Conservation (phyloP, 2,113 vertebrate genomes). For the Neolamprologus variostigma region DNA sequence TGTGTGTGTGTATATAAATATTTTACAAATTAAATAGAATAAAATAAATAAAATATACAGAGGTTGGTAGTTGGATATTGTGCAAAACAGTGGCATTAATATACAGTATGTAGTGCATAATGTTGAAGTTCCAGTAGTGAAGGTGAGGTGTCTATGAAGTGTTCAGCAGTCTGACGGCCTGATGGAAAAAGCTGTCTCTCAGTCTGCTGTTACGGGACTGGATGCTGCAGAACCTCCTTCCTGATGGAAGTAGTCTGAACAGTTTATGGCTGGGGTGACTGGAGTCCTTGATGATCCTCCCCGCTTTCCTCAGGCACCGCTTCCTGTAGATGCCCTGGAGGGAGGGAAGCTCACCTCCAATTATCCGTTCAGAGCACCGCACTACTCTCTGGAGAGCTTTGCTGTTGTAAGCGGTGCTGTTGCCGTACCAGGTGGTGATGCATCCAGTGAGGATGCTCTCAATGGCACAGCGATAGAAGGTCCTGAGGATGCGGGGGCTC, state of each 20-base stretch:
- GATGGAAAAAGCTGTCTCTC: not conserved
- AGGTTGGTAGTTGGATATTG: too few relatives aligned
- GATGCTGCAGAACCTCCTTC: not conserved
- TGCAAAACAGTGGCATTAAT: too few relatives aligned
- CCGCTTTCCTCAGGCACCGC: not conserved
- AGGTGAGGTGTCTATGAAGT: too few relatives aligned
- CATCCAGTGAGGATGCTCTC: not conserved
- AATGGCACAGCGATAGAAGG: not conserved
- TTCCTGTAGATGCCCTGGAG: not conserved
- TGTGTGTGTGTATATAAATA: too few relatives aligned
- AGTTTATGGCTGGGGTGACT: not conserved
- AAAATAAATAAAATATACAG: too few relatives aligned
- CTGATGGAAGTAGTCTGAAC: not conserved
- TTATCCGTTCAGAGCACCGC: accelerated
- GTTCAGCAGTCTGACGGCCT: not conserved
- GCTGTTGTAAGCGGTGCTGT: not conserved
- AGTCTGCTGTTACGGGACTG: accelerated
- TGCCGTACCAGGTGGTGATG: accelerated
- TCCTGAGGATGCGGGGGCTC: not conserved
- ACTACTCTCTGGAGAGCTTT: not conserved
- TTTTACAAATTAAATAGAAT: too few relatives aligned
- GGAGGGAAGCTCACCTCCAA: not conserved
- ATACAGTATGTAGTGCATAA: too few relatives aligned
- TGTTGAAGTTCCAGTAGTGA: too few relatives aligned
- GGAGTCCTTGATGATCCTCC: not conserved